Conservation (phyloP, 2,888 invertebrate species). For the Philereme transversata region DNA sequence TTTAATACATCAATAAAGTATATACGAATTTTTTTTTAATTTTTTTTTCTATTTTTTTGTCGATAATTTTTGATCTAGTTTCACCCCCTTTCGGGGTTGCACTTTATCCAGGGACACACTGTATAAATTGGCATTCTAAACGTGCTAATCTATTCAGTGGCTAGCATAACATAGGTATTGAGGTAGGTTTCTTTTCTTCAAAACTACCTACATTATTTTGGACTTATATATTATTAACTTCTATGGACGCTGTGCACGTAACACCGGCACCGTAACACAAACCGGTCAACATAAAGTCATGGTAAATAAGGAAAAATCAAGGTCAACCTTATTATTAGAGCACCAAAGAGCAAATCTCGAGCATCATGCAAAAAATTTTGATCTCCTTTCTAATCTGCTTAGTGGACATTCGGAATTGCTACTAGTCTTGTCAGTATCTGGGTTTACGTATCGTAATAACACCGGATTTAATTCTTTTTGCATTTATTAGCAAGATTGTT, state of each 20-base stretch:
- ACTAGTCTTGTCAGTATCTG: slow-evolving; percentile 12
- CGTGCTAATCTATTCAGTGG: too few relatives aligned
- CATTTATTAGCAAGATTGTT: slow-evolving; percentile 59
- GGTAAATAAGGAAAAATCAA: slow-evolving; percentile 48
- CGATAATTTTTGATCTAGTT: too few relatives aligned
- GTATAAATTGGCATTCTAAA: neutral
- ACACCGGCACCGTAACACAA: neutral
- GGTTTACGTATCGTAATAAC: slow-evolving; percentile 37
- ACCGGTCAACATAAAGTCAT: neutral
- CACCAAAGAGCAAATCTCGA: slow-evolving; percentile 47
- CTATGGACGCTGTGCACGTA: too few relatives aligned
- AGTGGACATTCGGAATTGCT: slow-evolving; percentile 27
- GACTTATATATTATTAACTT: too few relatives aligned
- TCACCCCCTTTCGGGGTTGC: too few relatives aligned
- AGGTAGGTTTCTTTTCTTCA: too few relatives aligned
- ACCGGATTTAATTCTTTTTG: slow-evolving; percentile 56
- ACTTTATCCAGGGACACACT: too few relatives aligned
- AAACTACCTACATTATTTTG: too few relatives aligned
- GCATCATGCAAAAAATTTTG: slow-evolving; percentile 46
- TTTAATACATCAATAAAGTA: too few relatives aligned
- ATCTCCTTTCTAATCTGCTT: slow-evolving; percentile 56
- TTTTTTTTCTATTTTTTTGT: too few relatives aligned
- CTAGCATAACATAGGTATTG: too few relatives aligned
- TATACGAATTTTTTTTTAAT: too few relatives aligned
- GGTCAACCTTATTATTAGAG: slow-evolving; percentile 58